phyloP scores from a whole-genome alignment of 2,888 invertebrate species.

The Shargacucullia verbasci region DNA sequence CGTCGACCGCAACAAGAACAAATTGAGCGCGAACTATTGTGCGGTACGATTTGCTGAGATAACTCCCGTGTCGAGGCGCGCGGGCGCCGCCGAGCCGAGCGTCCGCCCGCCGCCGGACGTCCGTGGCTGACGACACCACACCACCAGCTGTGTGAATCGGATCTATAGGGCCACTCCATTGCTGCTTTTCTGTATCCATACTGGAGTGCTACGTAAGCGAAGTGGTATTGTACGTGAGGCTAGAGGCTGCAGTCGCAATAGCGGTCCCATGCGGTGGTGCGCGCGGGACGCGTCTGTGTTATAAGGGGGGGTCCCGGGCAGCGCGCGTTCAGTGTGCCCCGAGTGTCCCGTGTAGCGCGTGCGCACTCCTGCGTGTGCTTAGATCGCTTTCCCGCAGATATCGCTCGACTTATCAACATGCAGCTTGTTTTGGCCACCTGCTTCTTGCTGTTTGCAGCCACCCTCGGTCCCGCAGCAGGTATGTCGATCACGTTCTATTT shows the following conservation, averaged over 20 bases:
- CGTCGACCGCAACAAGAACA: slow-evolving; percentile 87
- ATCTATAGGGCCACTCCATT: slow-evolving; percentile 59
- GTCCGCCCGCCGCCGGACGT: slow-evolving; percentile 74
- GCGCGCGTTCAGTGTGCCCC: slow-evolving; percentile 88
- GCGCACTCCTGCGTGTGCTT: slow-evolving; percentile 79
- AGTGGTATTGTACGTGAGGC: slow-evolving; percentile 70
- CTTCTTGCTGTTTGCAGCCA: slow-evolving; percentile 87
- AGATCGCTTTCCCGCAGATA: slow-evolving; percentile 63
- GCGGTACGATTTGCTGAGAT: slow-evolving; percentile 87
- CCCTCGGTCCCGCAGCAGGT: slow-evolving; percentile 88
- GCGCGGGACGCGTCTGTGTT: slow-evolving; percentile 86
- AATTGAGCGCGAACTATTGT: slow-evolving; percentile 88
- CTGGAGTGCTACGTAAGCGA: slow-evolving; percentile 38
- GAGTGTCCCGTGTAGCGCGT: slow-evolving; percentile 86
- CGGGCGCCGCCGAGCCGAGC: slow-evolving; percentile 74
- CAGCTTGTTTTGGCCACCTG: slow-evolving; percentile 87
- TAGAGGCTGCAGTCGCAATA: slow-evolving; percentile 62
- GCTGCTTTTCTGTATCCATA: slow-evolving; percentile 51
- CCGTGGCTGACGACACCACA: slow-evolving; percentile 67
- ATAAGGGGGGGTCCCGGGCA: slow-evolving; percentile 87
- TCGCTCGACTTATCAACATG: slow-evolving; percentile 73
- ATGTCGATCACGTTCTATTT: slow-evolving; percentile 62
- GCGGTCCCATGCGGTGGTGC: slow-evolving; percentile 74
- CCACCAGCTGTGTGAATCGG: slow-evolving; percentile 41
- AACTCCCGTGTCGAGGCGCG: slow-evolving; percentile 83